phyloP scores from a whole-genome alignment of 64 coral and sea anemone species.

The Trachythela sp. region DNA sequence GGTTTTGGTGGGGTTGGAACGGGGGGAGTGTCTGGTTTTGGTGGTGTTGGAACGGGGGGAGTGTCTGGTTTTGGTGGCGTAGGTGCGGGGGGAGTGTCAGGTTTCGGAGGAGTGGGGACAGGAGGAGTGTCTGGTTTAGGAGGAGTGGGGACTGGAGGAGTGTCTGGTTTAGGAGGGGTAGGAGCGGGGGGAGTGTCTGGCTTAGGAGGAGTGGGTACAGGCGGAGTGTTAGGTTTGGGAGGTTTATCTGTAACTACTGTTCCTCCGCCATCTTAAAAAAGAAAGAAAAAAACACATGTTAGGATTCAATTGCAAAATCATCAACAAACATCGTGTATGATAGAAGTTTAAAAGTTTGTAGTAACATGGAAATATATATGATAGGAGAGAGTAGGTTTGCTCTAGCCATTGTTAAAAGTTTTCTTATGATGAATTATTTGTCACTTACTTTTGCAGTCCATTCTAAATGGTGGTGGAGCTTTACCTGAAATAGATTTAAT shows the following conservation, averaged over 20 bases:
- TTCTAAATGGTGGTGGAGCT: background rate
- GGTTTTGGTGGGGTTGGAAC: background rate
- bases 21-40: background rate
- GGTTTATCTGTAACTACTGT: slow-evolving; percentile 8
- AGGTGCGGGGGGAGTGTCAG: background rate
- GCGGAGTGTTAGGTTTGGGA: background rate
- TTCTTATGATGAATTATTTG: background rate
- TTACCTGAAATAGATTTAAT: background rate
- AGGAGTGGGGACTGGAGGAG: background rate
- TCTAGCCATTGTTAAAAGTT: too few relatives aligned
- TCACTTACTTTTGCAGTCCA: background rate
- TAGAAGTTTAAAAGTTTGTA: too few relatives aligned
- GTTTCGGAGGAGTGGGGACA: background rate
- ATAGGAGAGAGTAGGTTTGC: too few relatives aligned
- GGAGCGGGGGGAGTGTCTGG: background rate
- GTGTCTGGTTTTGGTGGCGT: background rate
- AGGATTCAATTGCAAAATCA: background rate
- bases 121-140: background rate
- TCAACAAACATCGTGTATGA: too few relatives aligned
- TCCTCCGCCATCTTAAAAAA: background rate
- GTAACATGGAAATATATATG: too few relatives aligned
- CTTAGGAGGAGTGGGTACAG: background rate
- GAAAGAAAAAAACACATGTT: background rate
- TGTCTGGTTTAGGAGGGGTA: background rate
- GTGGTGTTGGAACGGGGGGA: background rate